These are phyloP conservation scores for Sebastes minor DNA, from an alignment of 2,797 vertebrate species.

Conservation along the genomic window DNA sequence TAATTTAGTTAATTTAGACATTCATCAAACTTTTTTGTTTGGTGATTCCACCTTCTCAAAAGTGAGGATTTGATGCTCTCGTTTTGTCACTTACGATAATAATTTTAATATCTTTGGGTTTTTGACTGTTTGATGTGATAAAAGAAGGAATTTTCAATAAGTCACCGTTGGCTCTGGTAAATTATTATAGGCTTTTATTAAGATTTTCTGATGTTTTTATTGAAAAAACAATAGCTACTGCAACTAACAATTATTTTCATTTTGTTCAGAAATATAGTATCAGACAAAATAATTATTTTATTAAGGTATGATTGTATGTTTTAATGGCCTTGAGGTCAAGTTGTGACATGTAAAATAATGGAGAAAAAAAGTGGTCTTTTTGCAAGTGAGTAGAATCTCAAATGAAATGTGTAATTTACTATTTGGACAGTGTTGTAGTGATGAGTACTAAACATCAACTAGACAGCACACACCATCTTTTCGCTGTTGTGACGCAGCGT, in stretches of 20 bases:
- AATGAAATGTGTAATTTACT: neutral
- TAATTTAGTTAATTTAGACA: neutral
- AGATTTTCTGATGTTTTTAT: neutral
- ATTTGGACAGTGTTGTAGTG: neutral
- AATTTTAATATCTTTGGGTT: neutral
- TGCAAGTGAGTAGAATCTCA: neutral
- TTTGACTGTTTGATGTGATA: neutral
- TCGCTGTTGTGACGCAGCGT: neutral
- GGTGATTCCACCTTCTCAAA: neutral
- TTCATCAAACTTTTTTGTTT: neutral
- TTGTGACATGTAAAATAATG: neutral
- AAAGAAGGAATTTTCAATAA: neutral
- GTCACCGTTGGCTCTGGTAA: neutral
- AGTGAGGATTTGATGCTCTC: neutral
- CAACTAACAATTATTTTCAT: neutral
- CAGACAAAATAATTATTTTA: neutral
- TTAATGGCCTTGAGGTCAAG: neutral
- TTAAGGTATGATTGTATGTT: neutral
- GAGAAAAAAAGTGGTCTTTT: neutral
- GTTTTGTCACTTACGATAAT: neutral
- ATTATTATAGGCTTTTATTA: neutral
- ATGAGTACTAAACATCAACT: neutral
- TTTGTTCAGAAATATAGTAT: neutral
- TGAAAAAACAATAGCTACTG: neutral
- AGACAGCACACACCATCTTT: neutral